Conservation (phyloP, 2,888 invertebrate genomes). For the Clistopyga incitator region DNA sequence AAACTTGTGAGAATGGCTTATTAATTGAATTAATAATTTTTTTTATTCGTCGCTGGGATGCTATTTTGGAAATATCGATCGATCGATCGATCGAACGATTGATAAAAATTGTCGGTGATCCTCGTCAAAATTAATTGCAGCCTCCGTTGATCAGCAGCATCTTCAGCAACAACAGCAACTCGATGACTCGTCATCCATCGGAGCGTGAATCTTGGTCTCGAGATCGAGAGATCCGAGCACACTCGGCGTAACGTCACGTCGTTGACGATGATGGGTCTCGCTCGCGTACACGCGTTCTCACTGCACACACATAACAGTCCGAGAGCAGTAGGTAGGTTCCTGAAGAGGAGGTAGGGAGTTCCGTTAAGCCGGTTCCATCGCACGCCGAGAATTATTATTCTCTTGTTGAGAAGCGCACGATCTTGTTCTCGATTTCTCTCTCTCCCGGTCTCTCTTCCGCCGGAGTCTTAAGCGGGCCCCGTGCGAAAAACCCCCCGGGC, state of each 20-base stretch:
- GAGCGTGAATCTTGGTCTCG: constrained; percentile 40
- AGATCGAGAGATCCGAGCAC: constrained; percentile 34
- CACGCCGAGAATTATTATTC: constrained; percentile 51
- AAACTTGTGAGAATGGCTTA: too few species aligned
- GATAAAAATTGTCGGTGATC: constrained; percentile 2
- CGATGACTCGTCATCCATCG: constrained; percentile 40
- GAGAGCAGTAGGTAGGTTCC: constrained; percentile 6
- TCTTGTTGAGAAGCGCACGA: constrained; percentile 51
- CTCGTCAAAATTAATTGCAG: neutral
- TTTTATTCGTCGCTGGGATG: neutral
- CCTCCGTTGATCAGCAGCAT: constrained; percentile 23
- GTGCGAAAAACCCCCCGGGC: constrained; percentile 66
- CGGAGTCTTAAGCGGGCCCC: constrained; percentile 36
- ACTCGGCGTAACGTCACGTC: constrained; percentile 35
- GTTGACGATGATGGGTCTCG: constrained; percentile 55
- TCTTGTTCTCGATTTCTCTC: constrained; percentile 68
- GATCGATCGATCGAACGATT: neutral
- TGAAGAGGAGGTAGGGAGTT: constrained; percentile 54
- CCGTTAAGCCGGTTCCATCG: constrained; percentile 70
- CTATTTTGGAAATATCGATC: too few species aligned
- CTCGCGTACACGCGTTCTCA: constrained; percentile 53
- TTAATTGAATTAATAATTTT: too few species aligned
- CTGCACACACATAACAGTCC: constrained; percentile 28
- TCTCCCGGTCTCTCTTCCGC: constrained; percentile 67
- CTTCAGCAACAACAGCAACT: constrained; percentile 31